A percentile compares a stretch with the other conserved stretches of the same genome.
Evolutionary conservation across 2,888 invertebrate genomes (phyloP).

Genomic region (Pecten maximus): DNA sequence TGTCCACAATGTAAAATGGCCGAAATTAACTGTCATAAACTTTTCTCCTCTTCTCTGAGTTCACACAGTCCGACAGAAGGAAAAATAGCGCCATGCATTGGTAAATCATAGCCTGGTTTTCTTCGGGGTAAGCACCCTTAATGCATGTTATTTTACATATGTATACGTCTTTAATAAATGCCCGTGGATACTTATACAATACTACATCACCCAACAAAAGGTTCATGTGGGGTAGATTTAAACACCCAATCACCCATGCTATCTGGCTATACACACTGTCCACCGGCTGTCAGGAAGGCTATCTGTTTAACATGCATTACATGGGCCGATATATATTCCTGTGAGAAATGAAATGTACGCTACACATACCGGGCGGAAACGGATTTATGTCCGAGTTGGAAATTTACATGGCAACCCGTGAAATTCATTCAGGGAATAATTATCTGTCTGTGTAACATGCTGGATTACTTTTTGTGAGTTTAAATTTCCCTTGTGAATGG

Average conservation of each 20-base stretch:
- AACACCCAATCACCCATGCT: not conserved
- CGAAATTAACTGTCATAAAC: no score
- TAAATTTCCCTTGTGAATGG: not conserved
- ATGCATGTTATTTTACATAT: not conserved
- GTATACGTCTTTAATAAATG: not conserved
- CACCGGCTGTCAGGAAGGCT: not conserved
- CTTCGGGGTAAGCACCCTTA: not conserved
- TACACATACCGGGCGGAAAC: not conserved
- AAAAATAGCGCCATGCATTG: no score
- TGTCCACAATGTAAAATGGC: no score
- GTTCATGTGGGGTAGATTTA: not conserved
- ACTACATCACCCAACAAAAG: not conserved
- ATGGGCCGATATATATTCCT: not conserved
- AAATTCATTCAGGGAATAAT: not conserved
- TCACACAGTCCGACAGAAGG: no score
- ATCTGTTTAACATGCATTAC: not conserved
- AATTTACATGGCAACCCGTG: not conserved
- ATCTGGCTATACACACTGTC: not conserved
- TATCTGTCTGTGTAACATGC: not conserved
- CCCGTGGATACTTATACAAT: slow-evolving; percentile 20
- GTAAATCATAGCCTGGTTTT: no score
- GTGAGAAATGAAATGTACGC: not conserved
- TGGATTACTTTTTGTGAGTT: not conserved
- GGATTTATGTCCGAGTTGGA: not conserved
- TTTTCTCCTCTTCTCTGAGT: no score